Evolutionary conservation across 2,797 vertebrate genomes (phyloP), one percentile per base, ranked within the genome.

Genomic region (Falco naumanni): DNA sequence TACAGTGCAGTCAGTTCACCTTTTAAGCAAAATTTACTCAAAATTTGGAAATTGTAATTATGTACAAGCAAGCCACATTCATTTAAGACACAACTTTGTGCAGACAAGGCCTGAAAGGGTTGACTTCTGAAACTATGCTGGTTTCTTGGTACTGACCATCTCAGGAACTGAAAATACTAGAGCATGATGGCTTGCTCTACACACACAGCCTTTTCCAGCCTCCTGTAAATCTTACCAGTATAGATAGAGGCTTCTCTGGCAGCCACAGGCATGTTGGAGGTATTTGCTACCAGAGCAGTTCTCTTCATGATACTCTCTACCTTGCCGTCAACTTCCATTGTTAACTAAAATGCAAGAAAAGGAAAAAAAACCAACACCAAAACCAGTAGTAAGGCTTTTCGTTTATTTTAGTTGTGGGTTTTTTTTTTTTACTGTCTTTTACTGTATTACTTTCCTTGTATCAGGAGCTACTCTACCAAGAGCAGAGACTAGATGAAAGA

Each of bases 201-300:
- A 51, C 5, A 41, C 3, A 47, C 5, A 60, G 48, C 26, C 19
- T 75, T 41, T 37, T 71, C 16, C 50, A 63, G 45, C 17, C 26
- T 79, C 45, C 60, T 48, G 16, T 39, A 64, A n/a, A 75, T 70
- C 97, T 98, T 93, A 99, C 99, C 99, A 95, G 99, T 99, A 89
- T 99, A 99, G 97, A 99, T 99, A 51, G 99, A 99, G 63, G 99
- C 99, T 97, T 99, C 99, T 98, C 99, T 98, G 84, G 99, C 99
- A 97, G 99, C 99, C 63, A 99, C 99, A 17, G 99, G 99, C 99
- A 99, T 99, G 97, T 99, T 99, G 96, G 99, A 99, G 41, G 99
- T 99, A 94, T 99, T 99, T 53, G 99, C 99, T 63, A 99, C 99
- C 84, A 99, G 98, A 6, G 99, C 98, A 28, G 99, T 99, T 97